These are phyloP conservation scores for Podarcis raffonei DNA, from an alignment of 2,113 vertebrate genomes.

Conservation along the genomic window DNA sequence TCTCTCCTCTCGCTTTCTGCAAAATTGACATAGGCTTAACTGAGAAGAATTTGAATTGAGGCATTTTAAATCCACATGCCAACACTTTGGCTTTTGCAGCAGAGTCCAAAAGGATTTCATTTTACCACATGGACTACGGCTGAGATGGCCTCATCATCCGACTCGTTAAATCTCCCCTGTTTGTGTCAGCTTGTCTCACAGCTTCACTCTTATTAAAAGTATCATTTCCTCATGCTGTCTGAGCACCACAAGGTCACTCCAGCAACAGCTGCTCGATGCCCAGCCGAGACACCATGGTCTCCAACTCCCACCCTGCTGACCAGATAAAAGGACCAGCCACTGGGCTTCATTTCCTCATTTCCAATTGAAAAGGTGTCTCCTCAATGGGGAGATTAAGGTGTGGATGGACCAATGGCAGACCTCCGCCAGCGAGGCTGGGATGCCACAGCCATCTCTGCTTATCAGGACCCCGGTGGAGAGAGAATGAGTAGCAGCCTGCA, in stretches of 20 bases:
- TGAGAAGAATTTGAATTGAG: not conserved
- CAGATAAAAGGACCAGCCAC: constrained; percentile 62
- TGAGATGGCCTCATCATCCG: not conserved
- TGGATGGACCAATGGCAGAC: constrained; percentile 34
- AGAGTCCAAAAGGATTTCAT: not conserved
- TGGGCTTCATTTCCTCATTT: constrained; percentile 64
- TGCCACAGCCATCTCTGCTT: constrained; percentile 31
- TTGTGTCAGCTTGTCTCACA: constrained; percentile 36
- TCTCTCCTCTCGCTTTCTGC: not conserved
- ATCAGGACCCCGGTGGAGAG: constrained; percentile 58
- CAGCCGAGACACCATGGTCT: constrained; percentile 29
- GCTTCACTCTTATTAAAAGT: constrained; percentile 55
- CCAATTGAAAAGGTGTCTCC: constrained; percentile 54
- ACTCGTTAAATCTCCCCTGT: constrained; percentile 32
- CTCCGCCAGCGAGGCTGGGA: constrained; percentile 18
- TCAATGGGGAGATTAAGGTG: constrained; percentile 29
- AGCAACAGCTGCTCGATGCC: constrained; percentile 49
- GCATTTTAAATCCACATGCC: rapidly evolving
- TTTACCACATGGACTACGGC: not conserved
- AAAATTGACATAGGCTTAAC: constrained; percentile 28
- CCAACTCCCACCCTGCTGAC: constrained; percentile 37
- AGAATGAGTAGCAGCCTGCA: constrained; percentile 58
- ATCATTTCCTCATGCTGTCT: constrained; percentile 58
- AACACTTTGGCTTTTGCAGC: not conserved
- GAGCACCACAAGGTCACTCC: constrained; percentile 60